Conservation (phyloP, 1,140 invertebrate species). For the Halictus rubicundus region DNA sequence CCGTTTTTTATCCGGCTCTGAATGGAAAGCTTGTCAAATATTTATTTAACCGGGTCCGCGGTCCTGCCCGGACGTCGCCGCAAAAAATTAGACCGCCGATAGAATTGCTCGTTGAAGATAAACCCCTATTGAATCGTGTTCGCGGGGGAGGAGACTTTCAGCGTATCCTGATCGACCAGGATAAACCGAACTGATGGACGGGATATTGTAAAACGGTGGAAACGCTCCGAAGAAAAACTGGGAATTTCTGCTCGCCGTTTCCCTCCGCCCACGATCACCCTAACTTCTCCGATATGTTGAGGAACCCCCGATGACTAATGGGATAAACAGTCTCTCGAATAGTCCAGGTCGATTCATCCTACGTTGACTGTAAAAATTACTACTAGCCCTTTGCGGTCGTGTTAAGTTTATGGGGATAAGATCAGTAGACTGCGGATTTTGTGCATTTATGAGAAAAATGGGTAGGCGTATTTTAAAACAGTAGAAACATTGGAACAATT, state of each 20-base stretch:
- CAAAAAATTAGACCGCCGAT: conserved; percentile 25
- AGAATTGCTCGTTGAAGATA: conserved; percentile 6
- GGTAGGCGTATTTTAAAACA: too few species aligned
- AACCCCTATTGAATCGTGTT: conserved; percentile 14
- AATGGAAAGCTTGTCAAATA: conserved; percentile 32
- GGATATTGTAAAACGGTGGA: conserved; percentile 23
- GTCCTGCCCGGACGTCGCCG: background rate
- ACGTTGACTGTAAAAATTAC: too few species aligned
- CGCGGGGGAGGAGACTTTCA: background rate
- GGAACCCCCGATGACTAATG: too few species aligned
- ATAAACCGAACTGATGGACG: conserved; percentile 9
- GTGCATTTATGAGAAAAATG: too few species aligned
- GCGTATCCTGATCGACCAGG: background rate
- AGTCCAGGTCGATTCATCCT: too few species aligned
- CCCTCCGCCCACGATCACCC: background rate
- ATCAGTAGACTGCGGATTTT: too few species aligned
- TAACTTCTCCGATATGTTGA: too few species aligned
- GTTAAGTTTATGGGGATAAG: too few species aligned
- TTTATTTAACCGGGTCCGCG: conserved; percentile 18
- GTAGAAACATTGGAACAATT: too few species aligned
- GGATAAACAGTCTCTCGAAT: too few species aligned
- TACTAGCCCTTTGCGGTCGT: too few species aligned
- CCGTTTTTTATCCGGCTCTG: background rate
- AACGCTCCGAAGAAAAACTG: conserved; percentile 13
- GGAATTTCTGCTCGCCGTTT: background rate